phyloP scores from a whole-genome alignment of 2,797 vertebrate genomes.

The Echiichthys vipera region DNA sequence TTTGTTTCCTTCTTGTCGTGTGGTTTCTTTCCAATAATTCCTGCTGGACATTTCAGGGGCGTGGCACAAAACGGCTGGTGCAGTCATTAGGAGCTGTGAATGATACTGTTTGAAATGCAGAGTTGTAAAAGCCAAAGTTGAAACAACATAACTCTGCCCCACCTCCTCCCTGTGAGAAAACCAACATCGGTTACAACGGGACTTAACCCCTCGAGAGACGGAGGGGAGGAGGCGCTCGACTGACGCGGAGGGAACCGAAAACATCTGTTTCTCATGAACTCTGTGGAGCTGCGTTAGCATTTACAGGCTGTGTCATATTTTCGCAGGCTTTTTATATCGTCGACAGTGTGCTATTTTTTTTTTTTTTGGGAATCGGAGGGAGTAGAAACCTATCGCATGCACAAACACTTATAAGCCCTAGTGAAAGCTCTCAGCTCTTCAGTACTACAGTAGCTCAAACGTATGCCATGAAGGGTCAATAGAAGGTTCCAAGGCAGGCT shows the following conservation, averaged over 20 bases:
- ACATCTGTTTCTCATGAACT: conserved; percentile 82
- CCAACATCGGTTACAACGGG: conserved; percentile 43
- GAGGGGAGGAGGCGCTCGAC: conserved; percentile 49
- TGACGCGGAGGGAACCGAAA: conserved; percentile 60
- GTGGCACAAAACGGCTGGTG: conserved; percentile 69
- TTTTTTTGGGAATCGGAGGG: conserved; percentile 62
- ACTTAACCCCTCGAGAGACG: conserved; percentile 40
- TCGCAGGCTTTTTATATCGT: conserved; percentile 79
- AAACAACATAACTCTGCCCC: conserved; percentile 46
- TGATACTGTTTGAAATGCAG: conserved; percentile 75
- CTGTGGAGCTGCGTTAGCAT: conserved; percentile 66
- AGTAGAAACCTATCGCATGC: conserved; percentile 70
- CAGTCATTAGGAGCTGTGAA: conserved; percentile 71
- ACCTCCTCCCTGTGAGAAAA: conserved; percentile 49
- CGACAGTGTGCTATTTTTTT: conserved; percentile 77
- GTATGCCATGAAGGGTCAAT: conserved; percentile 60
- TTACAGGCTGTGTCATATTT: conserved; percentile 79
- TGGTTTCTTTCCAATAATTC: conserved; percentile 72
- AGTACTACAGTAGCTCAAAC: conserved; percentile 60
- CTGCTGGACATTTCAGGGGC: conserved; percentile 85
- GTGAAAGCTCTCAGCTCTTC: conserved; percentile 65
- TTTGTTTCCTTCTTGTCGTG: conserved; percentile 71
- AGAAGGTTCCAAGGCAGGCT: conserved; percentile 69
- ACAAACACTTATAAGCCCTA: conserved; percentile 67
- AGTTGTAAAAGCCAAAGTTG: conserved; percentile 81